Conservation (phyloP, 2,797 vertebrate genomes). For the Bradypus variegatus region DNA sequence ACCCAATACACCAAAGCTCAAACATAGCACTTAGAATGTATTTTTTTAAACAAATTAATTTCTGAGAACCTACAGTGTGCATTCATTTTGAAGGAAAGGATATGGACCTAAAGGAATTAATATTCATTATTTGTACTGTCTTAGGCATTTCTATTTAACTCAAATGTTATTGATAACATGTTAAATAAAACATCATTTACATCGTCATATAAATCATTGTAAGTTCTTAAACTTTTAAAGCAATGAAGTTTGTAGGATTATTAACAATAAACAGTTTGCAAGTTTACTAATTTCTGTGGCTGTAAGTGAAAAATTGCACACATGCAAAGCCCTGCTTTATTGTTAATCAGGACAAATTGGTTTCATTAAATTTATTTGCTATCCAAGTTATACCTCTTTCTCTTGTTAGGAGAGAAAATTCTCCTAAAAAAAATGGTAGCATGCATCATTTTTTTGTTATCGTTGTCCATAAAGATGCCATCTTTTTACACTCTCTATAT, state of each 20-base stretch:
- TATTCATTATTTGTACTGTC: neutral
- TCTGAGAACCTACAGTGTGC: neutral
- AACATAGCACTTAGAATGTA: neutral
- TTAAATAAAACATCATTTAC: neutral
- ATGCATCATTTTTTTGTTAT: neutral
- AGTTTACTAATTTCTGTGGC: neutral
- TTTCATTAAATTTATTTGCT: neutral
- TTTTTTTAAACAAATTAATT: neutral
- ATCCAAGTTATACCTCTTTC: neutral
- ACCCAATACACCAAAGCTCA: neutral
- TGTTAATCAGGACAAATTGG: neutral
- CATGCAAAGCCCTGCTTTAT: neutral
- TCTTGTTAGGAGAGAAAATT: neutral
- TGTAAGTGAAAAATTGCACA: neutral
- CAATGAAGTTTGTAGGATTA: neutral
- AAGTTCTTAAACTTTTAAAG: neutral
- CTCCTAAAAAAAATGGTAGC: neutral
- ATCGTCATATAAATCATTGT: neutral
- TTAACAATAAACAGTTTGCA: neutral
- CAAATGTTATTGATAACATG: neutral
- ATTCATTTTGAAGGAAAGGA: neutral
- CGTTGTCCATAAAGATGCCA: neutral
- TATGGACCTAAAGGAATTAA: neutral
- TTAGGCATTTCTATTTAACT: slow-evolving; percentile 22
- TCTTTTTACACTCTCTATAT: neutral